Conservation (phyloP, 2,113 vertebrate genomes). For the Lethenteron reissneri region DNA sequence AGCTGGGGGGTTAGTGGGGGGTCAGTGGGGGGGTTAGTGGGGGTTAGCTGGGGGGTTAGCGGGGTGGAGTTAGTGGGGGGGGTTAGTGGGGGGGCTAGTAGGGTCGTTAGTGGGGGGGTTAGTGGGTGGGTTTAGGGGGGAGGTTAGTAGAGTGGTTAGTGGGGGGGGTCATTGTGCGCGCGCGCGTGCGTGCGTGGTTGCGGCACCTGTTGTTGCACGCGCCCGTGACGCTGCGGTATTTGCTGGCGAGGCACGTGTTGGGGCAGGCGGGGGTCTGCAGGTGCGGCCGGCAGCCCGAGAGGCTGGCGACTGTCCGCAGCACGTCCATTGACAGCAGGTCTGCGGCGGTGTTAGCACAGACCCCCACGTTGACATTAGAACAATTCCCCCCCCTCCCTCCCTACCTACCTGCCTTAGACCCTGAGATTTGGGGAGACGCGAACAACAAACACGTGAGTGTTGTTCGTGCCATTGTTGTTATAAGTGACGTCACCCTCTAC, state of each 20-base stretch:
- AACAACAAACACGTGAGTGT: neutral
- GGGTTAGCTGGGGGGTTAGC: neutral
- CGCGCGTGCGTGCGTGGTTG: neutral
- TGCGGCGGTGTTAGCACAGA: conserved; percentile 11
- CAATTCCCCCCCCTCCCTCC: neutral
- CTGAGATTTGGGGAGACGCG: neutral
- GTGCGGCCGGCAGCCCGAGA: conserved; percentile 38
- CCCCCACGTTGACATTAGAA: conserved; percentile 10
- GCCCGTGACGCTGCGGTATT: conserved; percentile 54
- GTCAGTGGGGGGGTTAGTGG: too few species aligned
- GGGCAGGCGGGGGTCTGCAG: conserved; percentile 27
- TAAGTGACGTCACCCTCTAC: too few species aligned
- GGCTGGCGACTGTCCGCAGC: conserved; percentile 26
- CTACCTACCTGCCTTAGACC: neutral
- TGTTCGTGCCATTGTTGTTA: too few species aligned
- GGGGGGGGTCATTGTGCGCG: conserved; percentile 2
- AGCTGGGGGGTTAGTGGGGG: too few species aligned
- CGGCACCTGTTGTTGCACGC: conserved; percentile 67
- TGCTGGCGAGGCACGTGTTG: conserved; percentile 22
- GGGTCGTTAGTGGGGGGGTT: conserved; percentile 15
- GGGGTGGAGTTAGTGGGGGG: too few species aligned
- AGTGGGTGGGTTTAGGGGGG: neutral
- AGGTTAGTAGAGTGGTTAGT: conserved; percentile 7
- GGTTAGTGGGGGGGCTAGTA: conserved; percentile 14
- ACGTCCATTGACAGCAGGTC: conserved; percentile 27